Evolutionary conservation across 2,888 invertebrate species (phyloP).

Genomic region (Lepetodrilus schrolli): DNA sequence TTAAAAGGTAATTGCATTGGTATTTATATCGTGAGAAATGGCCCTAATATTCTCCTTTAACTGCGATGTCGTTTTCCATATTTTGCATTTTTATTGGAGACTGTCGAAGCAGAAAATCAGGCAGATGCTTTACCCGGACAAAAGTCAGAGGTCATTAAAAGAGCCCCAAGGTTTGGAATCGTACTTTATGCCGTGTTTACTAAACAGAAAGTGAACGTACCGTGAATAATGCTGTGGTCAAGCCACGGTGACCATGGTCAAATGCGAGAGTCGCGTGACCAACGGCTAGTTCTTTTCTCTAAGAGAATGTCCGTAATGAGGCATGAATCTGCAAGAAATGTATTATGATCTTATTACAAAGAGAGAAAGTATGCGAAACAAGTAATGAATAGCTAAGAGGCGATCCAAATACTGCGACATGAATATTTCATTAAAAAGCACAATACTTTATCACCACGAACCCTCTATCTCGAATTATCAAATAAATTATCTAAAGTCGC

Average conservation of each 20-base stretch:
- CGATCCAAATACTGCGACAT: not conserved
- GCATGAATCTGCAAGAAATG: not conserved
- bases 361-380: not conserved
- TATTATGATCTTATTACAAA: not conserved
- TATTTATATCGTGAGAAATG: not conserved
- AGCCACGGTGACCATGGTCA: not conserved
- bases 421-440: constrained; percentile 18
- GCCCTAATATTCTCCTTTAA: not conserved
- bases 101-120: constrained; percentile 4
- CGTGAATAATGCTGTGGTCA: constrained; percentile 10
- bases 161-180: not conserved
- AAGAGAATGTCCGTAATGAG: not conserved
- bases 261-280: constrained; percentile 8
- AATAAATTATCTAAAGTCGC: constrained; percentile 20
- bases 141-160: not conserved
- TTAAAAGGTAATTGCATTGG: not conserved
- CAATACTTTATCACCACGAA: not conserved
- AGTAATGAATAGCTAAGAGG: not conserved
- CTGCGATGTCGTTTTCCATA: not conserved
- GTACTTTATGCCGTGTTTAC: not conserved
- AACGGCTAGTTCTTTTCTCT: not conserved
- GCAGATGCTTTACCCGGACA: not conserved
- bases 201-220: not conserved
- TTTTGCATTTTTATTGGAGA: not conserved
- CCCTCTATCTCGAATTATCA: not conserved